Base-by-base conservation (phyloP, 2,113 vertebrate genomes). In the Ahaetulla prasina region DNA sequence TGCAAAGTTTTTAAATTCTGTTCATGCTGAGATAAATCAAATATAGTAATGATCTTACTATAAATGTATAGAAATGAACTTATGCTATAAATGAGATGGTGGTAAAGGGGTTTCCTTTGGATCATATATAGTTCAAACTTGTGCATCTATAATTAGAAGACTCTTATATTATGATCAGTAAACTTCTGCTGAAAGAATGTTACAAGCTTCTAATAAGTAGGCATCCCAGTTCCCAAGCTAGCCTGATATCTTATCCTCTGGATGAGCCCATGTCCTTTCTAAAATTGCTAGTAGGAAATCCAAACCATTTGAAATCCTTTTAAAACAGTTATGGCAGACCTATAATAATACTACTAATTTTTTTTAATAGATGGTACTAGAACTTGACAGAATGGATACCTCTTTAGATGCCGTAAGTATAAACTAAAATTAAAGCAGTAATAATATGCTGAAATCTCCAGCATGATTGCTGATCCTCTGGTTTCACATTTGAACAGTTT, bases 311-410 rank as follows among this genome's bases (percentile, higher is more conserved):
- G 39, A 39, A 10, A 22, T 74, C 89, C 23, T 84, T 25, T 20
- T 20, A 85, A 50, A 27, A 43, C 9, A 18, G 20, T 85, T 87
- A 45, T 68, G 43, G 22, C 54, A n/a, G 25, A 49, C 18, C 63
- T 88, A 88, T 27, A 95, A n/a, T 94, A 95, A n/a, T 94, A 91
- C 94, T 89, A 85, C 54, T 80, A 91, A 11, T 85, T 94, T 93
- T 95, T 90, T 92, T 97, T 95, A 68, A 8, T 87, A 99, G 99
- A 99, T 98, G 4, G 98, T 99, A 55, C 95, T 99, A 96, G 99
- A 99, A 97, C 92, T 99, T 97, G 99, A 99, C 97, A 98, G 99
- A 97, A 98, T 99, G 98, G 98, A 99, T 95, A 98, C 98, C 39
- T 98, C 98, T 80, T 97, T 98, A 96, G 98, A 98, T 60, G 94